Base-by-base conservation (phyloP, 2,797 vertebrate genomes). In the Labeo calbasu region DNA sequence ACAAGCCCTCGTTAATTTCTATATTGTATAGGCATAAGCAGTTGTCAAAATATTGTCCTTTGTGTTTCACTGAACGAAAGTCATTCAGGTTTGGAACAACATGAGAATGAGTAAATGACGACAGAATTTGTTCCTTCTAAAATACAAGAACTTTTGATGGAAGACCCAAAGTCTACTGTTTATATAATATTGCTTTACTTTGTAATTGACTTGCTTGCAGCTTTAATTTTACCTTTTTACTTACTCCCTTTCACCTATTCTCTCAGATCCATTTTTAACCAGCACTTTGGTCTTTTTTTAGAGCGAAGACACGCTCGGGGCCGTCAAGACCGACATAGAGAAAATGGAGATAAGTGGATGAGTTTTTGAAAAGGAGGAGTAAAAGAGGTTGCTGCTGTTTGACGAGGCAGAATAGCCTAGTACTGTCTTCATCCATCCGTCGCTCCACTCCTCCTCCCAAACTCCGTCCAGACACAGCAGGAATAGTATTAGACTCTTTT, bases 281-380 rank as follows among this genome's bases (percentile, higher is more conserved):
- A 50, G 19, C 1, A 13, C 68, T 86, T 84, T 86, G 25, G 25
- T 85, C 81, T 87, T 79, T 85, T 84, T 84, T 71, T 77, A 96
- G 95, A 86, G 77, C 92, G 19, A 96, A 95, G 89, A 85, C 85
- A 0, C 94, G 95, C 82, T 91, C 92, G 21, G 92, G 92, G 83
- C 95, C 93, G 73, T 87, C 93, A 77, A 91, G 93, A 77, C 93
- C 94, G 3, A 94, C 93, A 3, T 93, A 87, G 83, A 84, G 70
- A 81, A 36, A 40, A 76, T 21, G 36, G 17, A 28, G 57, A 50
- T 76, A 43, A 69, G 40, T 63, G 43, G 59, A 65, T 55, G 50
- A 81, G 28, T 53, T 48, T 59, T 55, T 77, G 23, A 77, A 65
- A 55, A 61, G 61, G 57, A 77, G 43, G 23, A 73, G 36, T 65